These are phyloP conservation scores for Leptocoma aspasia DNA, from an alignment of 2,113 vertebrate species.

Conservation along the genomic window DNA sequence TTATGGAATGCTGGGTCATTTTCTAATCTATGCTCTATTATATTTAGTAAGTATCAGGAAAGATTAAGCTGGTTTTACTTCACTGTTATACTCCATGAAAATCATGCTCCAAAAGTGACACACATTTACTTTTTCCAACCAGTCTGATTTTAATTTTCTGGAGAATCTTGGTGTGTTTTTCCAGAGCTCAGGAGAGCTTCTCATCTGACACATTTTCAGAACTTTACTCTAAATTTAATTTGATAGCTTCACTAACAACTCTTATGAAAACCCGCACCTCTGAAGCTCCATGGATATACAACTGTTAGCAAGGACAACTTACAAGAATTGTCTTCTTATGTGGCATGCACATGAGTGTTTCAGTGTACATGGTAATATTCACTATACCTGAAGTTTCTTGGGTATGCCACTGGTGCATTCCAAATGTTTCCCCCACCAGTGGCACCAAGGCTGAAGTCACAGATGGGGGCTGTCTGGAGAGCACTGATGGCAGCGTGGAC, in stretches of 20 bases:
- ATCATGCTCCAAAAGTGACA: not conserved
- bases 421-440: not conserved
- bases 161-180: not conserved
- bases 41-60: not conserved
- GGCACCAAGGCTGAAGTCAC: not conserved
- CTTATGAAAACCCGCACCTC: not conserved
- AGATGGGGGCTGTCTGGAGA: not conserved
- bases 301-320: not conserved
- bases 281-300: not conserved
- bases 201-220: not conserved
- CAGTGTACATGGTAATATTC: not conserved
- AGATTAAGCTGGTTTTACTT: not conserved
- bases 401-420: not conserved
- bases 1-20: not conserved
- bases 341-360: not conserved
- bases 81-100: not conserved
- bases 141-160: not conserved
- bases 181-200: not conserved
- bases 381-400: not conserved
- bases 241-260: not conserved
- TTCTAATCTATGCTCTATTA: not conserved
- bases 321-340: not conserved
- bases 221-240: not conserved
- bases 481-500: not conserved
- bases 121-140: not conserved